Evolutionary conservation across 2,797 vertebrate genomes (phyloP), one percentile per base, ranked within the genome.

Genomic region (Intellagama lesueurii): DNA sequence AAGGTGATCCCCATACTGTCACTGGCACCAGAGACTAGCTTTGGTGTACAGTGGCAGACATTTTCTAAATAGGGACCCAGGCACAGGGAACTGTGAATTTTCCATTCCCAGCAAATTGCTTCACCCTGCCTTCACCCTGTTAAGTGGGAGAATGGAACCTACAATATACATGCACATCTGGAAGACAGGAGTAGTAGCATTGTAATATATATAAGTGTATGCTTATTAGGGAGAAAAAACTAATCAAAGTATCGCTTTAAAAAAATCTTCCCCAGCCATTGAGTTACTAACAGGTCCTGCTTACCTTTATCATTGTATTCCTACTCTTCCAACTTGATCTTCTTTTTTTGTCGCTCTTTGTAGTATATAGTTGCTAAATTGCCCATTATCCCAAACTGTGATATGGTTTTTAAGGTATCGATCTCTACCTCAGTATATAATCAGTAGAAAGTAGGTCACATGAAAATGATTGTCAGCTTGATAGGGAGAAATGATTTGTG

Each of bases 401-500:
- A 73, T 56, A 66, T 56, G 44, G 49, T 69, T 88, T 81, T 75
- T 44, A 82, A 47, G 14, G 26, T 76, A 88, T 66, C 28, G 87
- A 83, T 83, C 4, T 2, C 70, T 56, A 82, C 80, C 40, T 76
- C 49, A 26, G 35, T 49, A 32, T 66, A 26, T 60, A 83, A 83
- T 68, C 56, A 26, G 56, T 82, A 52, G 17, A 83, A 88, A 88
- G 87, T 83, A 77, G 87, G 80, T 83, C 87, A 88, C 70, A 83
- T 68, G 72, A 40, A 83, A 88, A 76, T 76, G 35, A 66, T 28
- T 26, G 35, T 88, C 40, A 68, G 56, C 80, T 88, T 88, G 79
- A 83, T 66, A 30, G 60, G 80, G 87, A n/a, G 17, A 82, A 75
- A 28, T 75, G 32, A 82, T 47, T 69, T 82, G 52, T 44, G 60